Conservation (phyloP, 1,140 invertebrate species). For the Pseudoatta argentina region DNA sequence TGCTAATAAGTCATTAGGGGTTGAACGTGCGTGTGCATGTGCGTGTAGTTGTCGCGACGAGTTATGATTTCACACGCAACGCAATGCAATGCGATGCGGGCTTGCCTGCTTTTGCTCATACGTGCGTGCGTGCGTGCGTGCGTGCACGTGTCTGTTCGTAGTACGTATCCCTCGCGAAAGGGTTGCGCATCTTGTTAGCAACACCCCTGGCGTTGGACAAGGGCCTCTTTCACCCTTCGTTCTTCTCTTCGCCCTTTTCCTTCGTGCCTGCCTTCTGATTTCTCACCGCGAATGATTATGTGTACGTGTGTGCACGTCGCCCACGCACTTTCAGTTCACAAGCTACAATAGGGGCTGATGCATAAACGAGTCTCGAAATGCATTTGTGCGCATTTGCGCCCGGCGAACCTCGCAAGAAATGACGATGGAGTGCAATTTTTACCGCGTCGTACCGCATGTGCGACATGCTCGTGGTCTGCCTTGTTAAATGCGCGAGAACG, state of each 20-base stretch:
- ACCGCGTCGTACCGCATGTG: constrained; percentile 30
- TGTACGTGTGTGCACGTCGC: constrained; percentile 12
- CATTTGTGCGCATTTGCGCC: neutral
- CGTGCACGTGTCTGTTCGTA: constrained; percentile 65
- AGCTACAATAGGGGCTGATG: constrained; percentile 56
- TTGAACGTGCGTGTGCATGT: constrained; percentile 60
- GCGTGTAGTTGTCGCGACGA: constrained; percentile 29
- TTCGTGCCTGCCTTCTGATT: constrained; percentile 15
- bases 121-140: constrained; percentile 49
- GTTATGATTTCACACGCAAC: constrained; percentile 77
- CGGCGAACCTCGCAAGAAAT: neutral
- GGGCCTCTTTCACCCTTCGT: constrained; percentile 82
- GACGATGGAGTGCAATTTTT: constrained; percentile 58
- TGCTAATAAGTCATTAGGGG: constrained; percentile 85
- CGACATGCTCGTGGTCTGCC: constrained; percentile 58
- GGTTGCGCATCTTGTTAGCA: constrained; percentile 85
- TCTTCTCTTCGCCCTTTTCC: neutral
- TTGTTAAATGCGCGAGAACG: constrained; percentile 76
- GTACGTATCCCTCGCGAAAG: constrained; percentile 67
- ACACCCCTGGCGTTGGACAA: constrained; percentile 85
- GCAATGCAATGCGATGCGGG: constrained; percentile 57
- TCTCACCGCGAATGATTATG: constrained; percentile 27
- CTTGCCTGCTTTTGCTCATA: constrained; percentile 14
- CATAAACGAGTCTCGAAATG: constrained; percentile 64
- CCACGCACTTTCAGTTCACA: constrained; percentile 10